Evolutionary conservation across 2,888 invertebrate species (phyloP).

Genomic region (Cataglyphis albicans): DNA sequence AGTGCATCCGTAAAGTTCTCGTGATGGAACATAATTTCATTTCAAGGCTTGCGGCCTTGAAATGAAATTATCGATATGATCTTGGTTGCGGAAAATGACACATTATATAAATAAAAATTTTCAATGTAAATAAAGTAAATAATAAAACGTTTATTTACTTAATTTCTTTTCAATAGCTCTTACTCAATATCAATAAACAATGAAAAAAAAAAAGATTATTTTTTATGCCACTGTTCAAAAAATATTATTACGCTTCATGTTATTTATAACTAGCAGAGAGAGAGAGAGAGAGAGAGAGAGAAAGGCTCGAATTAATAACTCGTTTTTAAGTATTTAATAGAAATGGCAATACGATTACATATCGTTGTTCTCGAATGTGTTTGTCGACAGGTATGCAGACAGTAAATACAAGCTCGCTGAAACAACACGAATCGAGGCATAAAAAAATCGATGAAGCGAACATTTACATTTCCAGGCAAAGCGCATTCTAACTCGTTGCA

Average conservation of each 20-base stretch:
- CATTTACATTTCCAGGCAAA: not conserved
- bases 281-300: no score
- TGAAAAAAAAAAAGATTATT: not conserved
- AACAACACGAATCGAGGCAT: constrained; percentile 9
- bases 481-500: constrained; percentile 5
- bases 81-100: not conserved
- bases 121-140: not conserved
- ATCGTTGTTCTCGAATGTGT: not conserved
- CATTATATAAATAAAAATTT: not conserved
- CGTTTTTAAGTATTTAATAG: constrained; percentile 10
- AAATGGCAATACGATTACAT: constrained; percentile 20
- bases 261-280: not conserved
- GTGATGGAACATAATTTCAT: constrained; percentile 14
- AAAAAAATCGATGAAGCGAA: constrained; percentile 18
- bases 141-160: not conserved
- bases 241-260: not conserved
- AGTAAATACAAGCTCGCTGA: not conserved
- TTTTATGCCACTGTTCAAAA: not conserved
- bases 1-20: constrained; percentile 71
- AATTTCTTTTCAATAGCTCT: not conserved
- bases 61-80: constrained; percentile 30
- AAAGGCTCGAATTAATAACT: constrained; percentile 9
- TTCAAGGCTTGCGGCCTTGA: no score
- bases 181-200: not conserved
- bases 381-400: constrained; percentile 10